Base-by-base conservation (phyloP, 2,888 invertebrate genomes). In the Spilosoma lubricipeda region DNA sequence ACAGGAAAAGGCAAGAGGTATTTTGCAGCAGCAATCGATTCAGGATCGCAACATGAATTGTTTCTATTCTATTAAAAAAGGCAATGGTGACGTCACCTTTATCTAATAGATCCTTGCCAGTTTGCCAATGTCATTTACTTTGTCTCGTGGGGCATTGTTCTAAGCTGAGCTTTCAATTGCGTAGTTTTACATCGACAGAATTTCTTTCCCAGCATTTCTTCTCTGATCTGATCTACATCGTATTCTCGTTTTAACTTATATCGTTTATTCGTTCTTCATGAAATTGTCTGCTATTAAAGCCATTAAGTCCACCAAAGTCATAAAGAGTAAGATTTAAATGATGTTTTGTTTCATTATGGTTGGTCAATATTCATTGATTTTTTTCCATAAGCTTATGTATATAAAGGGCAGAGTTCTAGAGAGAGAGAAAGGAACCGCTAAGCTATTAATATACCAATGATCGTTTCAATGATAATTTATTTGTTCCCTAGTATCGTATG, bases 401-500 rank as follows among this genome's bases (percentile, higher is more conserved):
- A 59, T 3, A 42, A 42, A 45, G 45, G 15, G 15, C 45, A 15
- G 45, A 13, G 45, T 45, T 45, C 1, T 15, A 45, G 13, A 45
- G 45, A 15, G 45, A 45, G 3, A 45, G 45, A 45, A 15, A 45
- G 0, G 15, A 0, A 30, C 30, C 63, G 15, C 18, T 30, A 39
- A 39, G 39, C 39, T 11, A 11, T 11, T 39, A 27, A 27, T 13
- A 3, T n/a, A 59, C 13, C 27, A 27, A 20, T 2, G 0, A 18
- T 7, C 48, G 7, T 20, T 20, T 3, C 15, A 30, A 7, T 13
- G 63, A 30, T 63, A n/a, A 7, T 23, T 56, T 11, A 2, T 56
- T 36, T 65, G 9, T 23, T 20, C 63, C 79, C 67, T 74, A 70
- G 70, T 74, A 73, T 71, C 82, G 80, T 83, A 79, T 64, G 76